These are phyloP conservation scores for Liasis olivaceus DNA, from an alignment of 2,797 vertebrate genomes.

Conservation along the genomic window DNA sequence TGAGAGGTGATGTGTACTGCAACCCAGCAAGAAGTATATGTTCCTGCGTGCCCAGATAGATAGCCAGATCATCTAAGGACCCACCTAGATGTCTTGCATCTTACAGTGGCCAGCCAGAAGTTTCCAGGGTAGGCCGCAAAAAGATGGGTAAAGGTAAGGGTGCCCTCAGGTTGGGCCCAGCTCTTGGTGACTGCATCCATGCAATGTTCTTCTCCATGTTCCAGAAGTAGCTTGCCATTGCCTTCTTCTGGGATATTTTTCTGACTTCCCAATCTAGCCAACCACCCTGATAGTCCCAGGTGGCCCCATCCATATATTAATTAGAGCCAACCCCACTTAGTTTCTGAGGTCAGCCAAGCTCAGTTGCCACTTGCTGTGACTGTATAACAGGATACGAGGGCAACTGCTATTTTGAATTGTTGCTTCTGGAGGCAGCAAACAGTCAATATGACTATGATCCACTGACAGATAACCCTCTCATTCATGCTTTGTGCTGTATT, in stretches of 20 bases:
- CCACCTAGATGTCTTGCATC: neutral
- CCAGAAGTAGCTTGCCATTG: neutral
- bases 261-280: neutral
- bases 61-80: neutral
- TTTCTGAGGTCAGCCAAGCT: neutral
- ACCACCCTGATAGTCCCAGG: neutral
- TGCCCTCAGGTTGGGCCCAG: neutral
- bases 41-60: neutral
- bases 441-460: neutral
- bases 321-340: neutral
- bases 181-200: neutral
- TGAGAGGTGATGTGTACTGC: neutral
- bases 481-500: neutral
- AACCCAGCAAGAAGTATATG: neutral
- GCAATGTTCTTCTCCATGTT: neutral
- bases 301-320: neutral
- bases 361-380: neutral
- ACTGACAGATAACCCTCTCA: neutral
- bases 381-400: neutral
- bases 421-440: neutral
- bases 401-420: neutral
- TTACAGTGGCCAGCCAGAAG: neutral
- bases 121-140: neutral
- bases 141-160: neutral
- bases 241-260: neutral